Evolutionary conservation across 2,797 vertebrate species (phyloP), one percentile per base, ranked within the genome.

Genomic region (Selene dorsalis): DNA sequence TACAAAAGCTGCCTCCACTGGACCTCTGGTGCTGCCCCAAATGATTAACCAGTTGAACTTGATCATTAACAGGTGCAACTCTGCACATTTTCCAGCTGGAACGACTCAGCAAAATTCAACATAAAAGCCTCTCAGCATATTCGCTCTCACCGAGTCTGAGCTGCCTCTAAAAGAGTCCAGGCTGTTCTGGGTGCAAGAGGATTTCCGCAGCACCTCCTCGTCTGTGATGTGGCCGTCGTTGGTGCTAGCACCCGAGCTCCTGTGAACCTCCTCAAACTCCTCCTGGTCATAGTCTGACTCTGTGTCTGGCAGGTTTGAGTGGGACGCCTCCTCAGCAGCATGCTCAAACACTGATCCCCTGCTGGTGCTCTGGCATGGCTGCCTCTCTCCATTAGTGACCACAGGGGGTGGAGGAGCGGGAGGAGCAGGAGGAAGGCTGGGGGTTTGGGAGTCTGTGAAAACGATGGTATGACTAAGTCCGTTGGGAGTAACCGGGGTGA

Each of bases 221-320:
- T 95, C 95, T 0, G 96, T 95, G 72, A 95, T 89, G 45, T 96
- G 95, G 59, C 95, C 95, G 11, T 96, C 95, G 1, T 93, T 96
- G 35, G 91, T 91, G 10, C 95, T 96, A 9, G 95, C 95, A 20
- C 94, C 94, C 17, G 91, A 95, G 86, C 95, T 96, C 61, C 92
- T 90, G 1, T 90, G 93, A 57, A 84, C 91, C 79, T 96, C 95
- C 87, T 98, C 97, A 79, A 95, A 97, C 91, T 97, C 96, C 72
- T 97, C 96, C 45, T 97, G 96, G 87, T 97, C 97, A 0, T 97
- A 97, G 90, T 97, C 97, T 0, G 96, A 98, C 86, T 97, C 96
- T 3, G 94, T 73, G 62, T 97, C 96, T 0, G 78, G 94, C 6
- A 93, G 88, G 35, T 92, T 89, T 63, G 88, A 88, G 65, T 93